These are phyloP conservation scores for Machimus rusticus DNA, from an alignment of 2,888 invertebrate genomes.

Conservation along the genomic window DNA sequence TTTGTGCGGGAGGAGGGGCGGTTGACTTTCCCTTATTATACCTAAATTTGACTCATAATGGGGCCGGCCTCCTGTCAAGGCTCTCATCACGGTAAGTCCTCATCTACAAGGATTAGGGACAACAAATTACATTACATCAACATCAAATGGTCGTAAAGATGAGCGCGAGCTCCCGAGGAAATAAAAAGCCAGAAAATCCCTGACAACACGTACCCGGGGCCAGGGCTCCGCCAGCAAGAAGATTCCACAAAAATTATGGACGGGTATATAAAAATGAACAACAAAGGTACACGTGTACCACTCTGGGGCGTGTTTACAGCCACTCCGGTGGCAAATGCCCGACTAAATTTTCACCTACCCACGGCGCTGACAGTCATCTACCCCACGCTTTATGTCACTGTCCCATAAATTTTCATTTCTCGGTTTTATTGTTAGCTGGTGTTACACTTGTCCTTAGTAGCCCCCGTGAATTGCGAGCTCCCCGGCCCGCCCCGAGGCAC, in stretches of 20 bases:
- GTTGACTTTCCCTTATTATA: not conserved
- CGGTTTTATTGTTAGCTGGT: slow-evolving; percentile 35
- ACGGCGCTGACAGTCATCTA: slow-evolving; percentile 10
- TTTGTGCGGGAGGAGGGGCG: not conserved
- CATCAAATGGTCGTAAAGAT: slow-evolving; percentile 32
- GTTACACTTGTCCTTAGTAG: slow-evolving; percentile 32
- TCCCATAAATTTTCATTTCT: slow-evolving; percentile 42
- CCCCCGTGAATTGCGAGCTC: not conserved
- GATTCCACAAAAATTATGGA: slow-evolving; percentile 29
- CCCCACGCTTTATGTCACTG: slow-evolving; percentile 30
- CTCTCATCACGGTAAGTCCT: slow-evolving; percentile 38
- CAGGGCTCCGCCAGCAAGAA: not conserved
- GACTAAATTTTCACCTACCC: slow-evolving; percentile 25
- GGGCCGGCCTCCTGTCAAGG: not conserved
- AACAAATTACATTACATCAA: slow-evolving; percentile 43
- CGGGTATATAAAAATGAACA: slow-evolving; percentile 31
- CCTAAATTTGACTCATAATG: slow-evolving; percentile 27
- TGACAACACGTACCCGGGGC: not conserved
- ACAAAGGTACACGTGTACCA: slow-evolving; percentile 11
- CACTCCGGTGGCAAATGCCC: slow-evolving; percentile 11
- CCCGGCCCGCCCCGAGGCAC: not conserved
- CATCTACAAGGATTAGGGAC: slow-evolving; percentile 40
- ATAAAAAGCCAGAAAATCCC: slow-evolving; percentile 6
- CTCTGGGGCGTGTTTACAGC: slow-evolving; percentile 32
- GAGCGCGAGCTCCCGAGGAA: not conserved